Base-by-base conservation (phyloP, 2,113 vertebrate genomes). In the Oxygymnocypris stewartii region DNA sequence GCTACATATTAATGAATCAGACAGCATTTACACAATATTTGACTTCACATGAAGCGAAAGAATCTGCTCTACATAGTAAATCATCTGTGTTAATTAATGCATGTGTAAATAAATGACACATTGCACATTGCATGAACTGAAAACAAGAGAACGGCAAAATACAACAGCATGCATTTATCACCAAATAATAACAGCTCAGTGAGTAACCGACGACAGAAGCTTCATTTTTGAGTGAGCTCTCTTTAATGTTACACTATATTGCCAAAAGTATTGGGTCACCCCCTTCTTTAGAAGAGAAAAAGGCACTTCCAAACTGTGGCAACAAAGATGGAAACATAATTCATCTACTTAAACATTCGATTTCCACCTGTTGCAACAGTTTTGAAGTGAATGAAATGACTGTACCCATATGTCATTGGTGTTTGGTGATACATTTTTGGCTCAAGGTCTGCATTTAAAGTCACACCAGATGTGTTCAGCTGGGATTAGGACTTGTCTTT, bases 21-120 rank as follows among this genome's bases (percentile, higher is more conserved):
- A 65, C 59, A 14, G 13, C 79, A 63, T 81, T 65, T 20, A 44
- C 54, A 80, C 54, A 61, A 61, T 42, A 47, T 65, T 18, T 65
- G 23, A 47, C 79, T 47, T 47, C n/a, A 28, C 37, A 25, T 65
- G 59, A 65, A 6, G 12, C 42, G 20, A 40, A 80, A 25, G 1
- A 79, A 28, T 44, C 40, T 81, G 7, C 12, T 4, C 54, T n/a
- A 44, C 25, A 13, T 75, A 59, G 54, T 44, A 75, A 61, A 61
- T 84, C 69, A 44, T 59, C 23, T 44, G 18, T 47, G 18, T 18
- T 31, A 28, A 77, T 84, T 63, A 47, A 84, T 77, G 57, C 37
- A 47, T 63, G 31, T 16, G 76, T 80, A 44, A 65, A 80, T 37
- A 79, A 80, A 12, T 73, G 9, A 10, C 37, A 49, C 11, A 40